Evolutionary conservation across 1,140 invertebrate genomes (phyloP).

Genomic region (Drosophila hydei): DNA sequence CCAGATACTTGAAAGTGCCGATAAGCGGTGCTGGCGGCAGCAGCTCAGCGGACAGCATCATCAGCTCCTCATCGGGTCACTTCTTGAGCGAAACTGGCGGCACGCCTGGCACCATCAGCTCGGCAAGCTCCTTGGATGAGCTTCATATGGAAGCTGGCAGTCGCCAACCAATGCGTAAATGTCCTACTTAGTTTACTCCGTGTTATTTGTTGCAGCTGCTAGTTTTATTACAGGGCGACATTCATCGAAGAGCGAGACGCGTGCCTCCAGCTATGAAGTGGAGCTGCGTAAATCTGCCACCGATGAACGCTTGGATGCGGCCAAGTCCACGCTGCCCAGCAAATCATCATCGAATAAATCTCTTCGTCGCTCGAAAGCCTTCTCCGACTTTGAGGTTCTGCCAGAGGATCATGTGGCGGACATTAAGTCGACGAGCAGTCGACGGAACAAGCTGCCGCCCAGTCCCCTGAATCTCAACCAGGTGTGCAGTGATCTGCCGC

Average conservation of each 20-base stretch:
- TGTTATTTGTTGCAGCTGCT: neutral
- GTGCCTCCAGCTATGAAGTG: slow-evolving; percentile 47
- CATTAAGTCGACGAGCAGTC: slow-evolving; percentile 58
- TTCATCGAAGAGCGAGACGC: slow-evolving; percentile 75
- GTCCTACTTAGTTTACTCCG: neutral
- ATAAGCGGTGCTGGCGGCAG: slow-evolving; percentile 75
- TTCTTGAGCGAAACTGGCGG: slow-evolving; percentile 75
- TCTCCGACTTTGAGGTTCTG: slow-evolving; percentile 77
- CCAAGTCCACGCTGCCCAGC: slow-evolving; percentile 44
- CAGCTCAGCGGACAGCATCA: slow-evolving; percentile 85
- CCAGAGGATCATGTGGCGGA: slow-evolving; percentile 79
- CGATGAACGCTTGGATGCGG: slow-evolving; percentile 58
- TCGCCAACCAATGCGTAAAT: slow-evolving; percentile 61
- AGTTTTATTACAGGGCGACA: slow-evolving; percentile 58
- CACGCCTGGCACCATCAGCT: slow-evolving; percentile 77
- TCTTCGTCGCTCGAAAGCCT: slow-evolving; percentile 66
- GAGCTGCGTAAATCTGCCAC: slow-evolving; percentile 62
- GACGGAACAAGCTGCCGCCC: slow-evolving; percentile 65
- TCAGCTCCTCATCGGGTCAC: slow-evolving; percentile 83
- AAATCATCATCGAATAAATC: slow-evolving; percentile 78
- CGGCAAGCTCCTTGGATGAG: slow-evolving; percentile 82
- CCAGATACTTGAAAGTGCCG: slow-evolving; percentile 84
- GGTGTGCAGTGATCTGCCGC: slow-evolving; percentile 76
- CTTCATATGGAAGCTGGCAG: slow-evolving; percentile 54
- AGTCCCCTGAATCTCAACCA: slow-evolving; percentile 78